Base-by-base conservation (phyloP, 2,888 invertebrate species). In the Andrena marginata region DNA sequence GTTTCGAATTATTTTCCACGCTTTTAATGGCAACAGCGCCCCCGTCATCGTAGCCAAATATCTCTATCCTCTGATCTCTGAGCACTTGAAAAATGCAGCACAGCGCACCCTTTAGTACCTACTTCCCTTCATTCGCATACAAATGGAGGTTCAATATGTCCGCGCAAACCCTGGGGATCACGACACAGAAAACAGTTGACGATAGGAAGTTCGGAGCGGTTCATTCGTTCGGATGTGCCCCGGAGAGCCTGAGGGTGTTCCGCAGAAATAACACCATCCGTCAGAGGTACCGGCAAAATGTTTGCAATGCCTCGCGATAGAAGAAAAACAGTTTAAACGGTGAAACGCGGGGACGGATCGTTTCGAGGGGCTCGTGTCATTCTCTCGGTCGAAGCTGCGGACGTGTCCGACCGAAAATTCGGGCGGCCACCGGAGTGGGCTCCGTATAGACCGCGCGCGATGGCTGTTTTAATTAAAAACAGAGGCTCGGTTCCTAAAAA, bases 391-490 rank as follows among this genome's bases (percentile, higher is more conserved):
- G 13, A 20, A 56, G 31, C n/a, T 10, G n/a, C 26, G 23, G 42
- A 63, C 63, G 31, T n/a, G 51, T 63, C 54, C 35, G 54, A 75
- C 63, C 16, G 54, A 49, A 60, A 75, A 60, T 72, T 74, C 74
- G 16, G 4, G 31, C 16, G 26, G 23, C n/a, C 0, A n/a, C 4
- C 0, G 59, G 42, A 59, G n/a, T 29, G 20, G 56, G 23, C 8
- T 20, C 2, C 20, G 42, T 16, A 16, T 0, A 42, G 42, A 42
- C 42, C 65, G 48, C 10, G 20, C 48, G 3, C 33, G 10, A 23
- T 2, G 29, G 31, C n/a, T 29, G 16, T 76, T 84, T 82, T 86
- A 84, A 86, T 84, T 82, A 86, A 86, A 84, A 86, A 75, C 49
- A 59, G 82, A 16, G 42, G 62, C 42, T 54, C 23, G 56, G 74